A percentile compares a stretch with the other conserved stretches of the same genome.
Conservation (phyloP, 2,797 vertebrate species). For the Acanthurus leucopareius region DNA sequence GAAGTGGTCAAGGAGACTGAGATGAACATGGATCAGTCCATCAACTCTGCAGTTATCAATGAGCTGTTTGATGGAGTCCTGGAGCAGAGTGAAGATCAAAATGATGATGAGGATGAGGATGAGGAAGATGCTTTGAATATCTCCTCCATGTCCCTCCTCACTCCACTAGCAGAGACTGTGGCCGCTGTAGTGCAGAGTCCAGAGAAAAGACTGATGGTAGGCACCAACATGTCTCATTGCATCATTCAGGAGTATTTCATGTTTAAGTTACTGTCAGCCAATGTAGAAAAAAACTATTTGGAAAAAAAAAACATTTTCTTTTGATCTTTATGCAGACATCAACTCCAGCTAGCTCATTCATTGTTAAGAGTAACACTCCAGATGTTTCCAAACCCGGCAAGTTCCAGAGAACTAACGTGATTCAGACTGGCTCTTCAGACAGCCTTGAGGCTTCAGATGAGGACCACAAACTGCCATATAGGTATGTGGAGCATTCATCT, state of each 20-base stretch:
- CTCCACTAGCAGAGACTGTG: constrained; percentile 93
- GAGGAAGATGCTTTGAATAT: constrained; percentile 93
- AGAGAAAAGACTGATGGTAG: constrained; percentile 85
- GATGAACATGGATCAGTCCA: constrained; percentile 86
- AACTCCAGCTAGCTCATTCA: constrained; percentile 86
- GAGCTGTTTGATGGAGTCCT: constrained; percentile 91
- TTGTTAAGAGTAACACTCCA: constrained; percentile 81
- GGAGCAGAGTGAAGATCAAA: constrained; percentile 83
- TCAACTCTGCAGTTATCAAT: constrained; percentile 94
- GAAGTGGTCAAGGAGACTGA: constrained; percentile 79
- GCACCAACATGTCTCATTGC: neutral
- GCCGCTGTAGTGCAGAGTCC: constrained; percentile 87
- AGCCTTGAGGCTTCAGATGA: constrained; percentile 81
- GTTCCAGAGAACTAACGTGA: constrained; percentile 87
- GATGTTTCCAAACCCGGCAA: constrained; percentile 79
- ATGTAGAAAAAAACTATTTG: too few relatives aligned
- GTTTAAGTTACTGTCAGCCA: too few relatives aligned
- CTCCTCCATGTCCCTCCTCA: constrained; percentile 96
- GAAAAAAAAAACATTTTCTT: neutral
- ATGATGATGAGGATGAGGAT: constrained; percentile 47
- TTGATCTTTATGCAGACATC: constrained; percentile 73
- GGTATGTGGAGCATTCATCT: constrained; percentile 79
- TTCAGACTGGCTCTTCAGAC: constrained; percentile 84
- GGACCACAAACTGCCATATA: constrained; percentile 91
- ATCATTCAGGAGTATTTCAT: neutral